Evolutionary conservation across 2,113 vertebrate genomes (phyloP), one percentile per base, ranked within the genome.

Genomic region (Xiphorhynchus elegans): DNA sequence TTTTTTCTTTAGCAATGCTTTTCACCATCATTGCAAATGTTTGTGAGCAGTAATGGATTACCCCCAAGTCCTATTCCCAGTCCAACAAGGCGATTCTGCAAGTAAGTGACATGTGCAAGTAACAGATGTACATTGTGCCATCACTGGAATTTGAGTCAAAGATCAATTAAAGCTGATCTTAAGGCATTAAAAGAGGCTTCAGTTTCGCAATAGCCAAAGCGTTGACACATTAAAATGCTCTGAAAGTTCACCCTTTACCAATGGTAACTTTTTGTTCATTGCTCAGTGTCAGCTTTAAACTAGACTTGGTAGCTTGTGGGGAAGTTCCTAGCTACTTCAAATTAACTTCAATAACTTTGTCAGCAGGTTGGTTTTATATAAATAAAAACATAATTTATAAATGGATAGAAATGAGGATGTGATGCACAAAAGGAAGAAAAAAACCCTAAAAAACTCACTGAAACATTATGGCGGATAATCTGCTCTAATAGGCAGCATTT

Each of bases 21-120:
- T 96, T 99, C 99, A 77, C 99, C 99, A 29, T 99, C 99, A 29
- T 98, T 99, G 93, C 99, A 99, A 98, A 99, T 99, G 97, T 98
- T 99, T 79, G 98, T 99, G 97, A 99, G 98, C 98, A 99, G 99
- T 95, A 99, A 99, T 49, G 99, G 99, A 31, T 97, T 99, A 25
- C 98, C 98, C n/a, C 98, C 99, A 25, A 99, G 99, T 86, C 98
- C 99, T 2, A 97, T 99, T 88, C 98, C 98, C 77, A 99, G 98
- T 95, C 99, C 99, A 15, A 99, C 99, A 5, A 98, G 99, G 37
- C 98, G 98, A 59, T 99, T 99, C 95, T 98, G 98, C 72, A 98
- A 95, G 98, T 98, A 96, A 97, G 97, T 97, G 35, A 88, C 42
- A 55, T 42, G 67, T 94, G 83, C 76, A 52, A 87, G 66, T 44